Evolutionary conservation across 2,797 vertebrate species (phyloP).

Genomic region (Enteromius radiatus): DNA sequence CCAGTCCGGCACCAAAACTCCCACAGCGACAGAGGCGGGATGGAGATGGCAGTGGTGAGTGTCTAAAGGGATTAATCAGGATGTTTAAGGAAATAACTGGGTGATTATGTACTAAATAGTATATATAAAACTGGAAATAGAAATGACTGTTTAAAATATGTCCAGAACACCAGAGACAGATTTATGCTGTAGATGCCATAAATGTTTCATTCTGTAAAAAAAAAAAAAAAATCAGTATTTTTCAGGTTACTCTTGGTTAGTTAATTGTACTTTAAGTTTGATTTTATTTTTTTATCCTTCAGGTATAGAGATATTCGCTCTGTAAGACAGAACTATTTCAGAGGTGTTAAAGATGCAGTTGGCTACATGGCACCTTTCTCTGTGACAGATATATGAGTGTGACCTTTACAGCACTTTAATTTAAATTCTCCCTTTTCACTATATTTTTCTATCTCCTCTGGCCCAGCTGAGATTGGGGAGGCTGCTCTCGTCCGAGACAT

Average conservation of each 20-base stretch:
- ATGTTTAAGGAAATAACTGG: neutral
- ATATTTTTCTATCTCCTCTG: slow-evolving; percentile 37
- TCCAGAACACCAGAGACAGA: neutral
- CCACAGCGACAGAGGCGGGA: slow-evolving; percentile 82
- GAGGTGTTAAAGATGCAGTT: slow-evolving; percentile 20
- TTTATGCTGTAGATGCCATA: neutral
- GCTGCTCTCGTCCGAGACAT: slow-evolving; percentile 91
- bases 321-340: neutral
- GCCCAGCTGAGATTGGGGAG: slow-evolving; percentile 86
- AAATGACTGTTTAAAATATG: neutral
- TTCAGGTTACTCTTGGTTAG: neutral
- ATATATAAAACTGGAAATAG: neutral
- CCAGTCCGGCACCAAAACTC: slow-evolving; percentile 73
- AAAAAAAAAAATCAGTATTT: neutral
- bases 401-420: slow-evolving; percentile 14
- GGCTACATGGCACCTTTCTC: slow-evolving; percentile 12
- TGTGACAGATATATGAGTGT: slow-evolving; percentile 19
- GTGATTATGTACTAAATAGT: neutral
- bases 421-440: neutral
- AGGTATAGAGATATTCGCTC: neutral
- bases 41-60: slow-evolving; percentile 75
- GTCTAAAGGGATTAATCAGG: neutral
- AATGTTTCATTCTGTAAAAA: neutral
- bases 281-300: neutral
- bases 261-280: neutral